Conservation (phyloP, 2,888 invertebrate genomes). For the Tipula confusa region DNA sequence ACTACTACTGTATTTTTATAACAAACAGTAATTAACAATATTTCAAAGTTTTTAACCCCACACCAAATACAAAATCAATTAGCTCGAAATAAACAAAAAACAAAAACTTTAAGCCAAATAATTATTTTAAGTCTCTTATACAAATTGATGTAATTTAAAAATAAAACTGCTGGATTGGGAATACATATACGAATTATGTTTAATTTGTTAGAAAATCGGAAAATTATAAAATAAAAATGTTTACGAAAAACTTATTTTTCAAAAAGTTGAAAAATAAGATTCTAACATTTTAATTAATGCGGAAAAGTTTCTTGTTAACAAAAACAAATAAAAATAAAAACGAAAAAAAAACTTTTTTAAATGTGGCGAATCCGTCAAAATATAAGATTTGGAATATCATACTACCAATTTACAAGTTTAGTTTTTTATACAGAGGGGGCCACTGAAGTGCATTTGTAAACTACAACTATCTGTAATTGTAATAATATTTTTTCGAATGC, state of each 20-base stretch:
- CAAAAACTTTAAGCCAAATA: background rate
- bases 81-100: background rate
- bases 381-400: background rate
- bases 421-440: too few species aligned
- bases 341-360: background rate
- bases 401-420: too few species aligned
- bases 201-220: background rate
- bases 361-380: background rate
- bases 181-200: background rate
- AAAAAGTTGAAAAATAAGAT: background rate
- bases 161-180: background rate
- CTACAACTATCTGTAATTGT: too few species aligned
- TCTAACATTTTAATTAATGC: background rate
- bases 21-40: background rate
- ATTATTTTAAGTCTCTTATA: background rate
- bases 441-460: too few species aligned
- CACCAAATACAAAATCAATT: background rate
- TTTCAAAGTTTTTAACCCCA: background rate
- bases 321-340: too few species aligned
- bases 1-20: background rate
- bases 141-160: background rate
- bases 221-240: background rate
- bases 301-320: background rate
- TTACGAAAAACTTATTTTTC: background rate
- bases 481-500: too few species aligned